Conservation (phyloP, 1,140 invertebrate species). For the Drosophila novamexicana region DNA sequence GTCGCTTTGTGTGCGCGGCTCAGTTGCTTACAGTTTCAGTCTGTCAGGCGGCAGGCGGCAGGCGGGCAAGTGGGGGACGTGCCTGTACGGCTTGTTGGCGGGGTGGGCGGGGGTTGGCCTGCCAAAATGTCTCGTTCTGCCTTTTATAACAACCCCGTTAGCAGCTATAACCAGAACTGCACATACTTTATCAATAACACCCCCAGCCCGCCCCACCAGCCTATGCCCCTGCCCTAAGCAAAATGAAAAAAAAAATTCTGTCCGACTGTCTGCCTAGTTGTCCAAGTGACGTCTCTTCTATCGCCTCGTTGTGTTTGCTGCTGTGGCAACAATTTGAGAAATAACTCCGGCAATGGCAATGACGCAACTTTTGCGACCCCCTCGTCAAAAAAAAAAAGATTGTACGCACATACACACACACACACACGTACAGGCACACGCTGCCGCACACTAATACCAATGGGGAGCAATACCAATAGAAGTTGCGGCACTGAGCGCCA, state of each 20-base stretch:
- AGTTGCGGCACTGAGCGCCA: slow-evolving; percentile 42
- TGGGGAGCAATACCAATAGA: slow-evolving; percentile 60
- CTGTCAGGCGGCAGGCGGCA: background rate
- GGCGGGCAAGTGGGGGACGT: background rate
- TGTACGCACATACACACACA: slow-evolving; percentile 5
- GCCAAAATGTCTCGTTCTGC: slow-evolving; percentile 76
- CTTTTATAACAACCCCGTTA: slow-evolving; percentile 65
- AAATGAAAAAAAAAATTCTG: slow-evolving; percentile 19
- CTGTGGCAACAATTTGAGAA: slow-evolving; percentile 82
- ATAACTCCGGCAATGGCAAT: slow-evolving; percentile 69
- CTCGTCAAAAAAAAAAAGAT: slow-evolving; percentile 23
- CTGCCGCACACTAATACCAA: slow-evolving; percentile 14
- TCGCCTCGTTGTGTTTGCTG: slow-evolving; percentile 63
- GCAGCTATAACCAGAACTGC: slow-evolving; percentile 32
- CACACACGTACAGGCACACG: slow-evolving; percentile 1
- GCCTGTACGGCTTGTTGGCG: background rate
- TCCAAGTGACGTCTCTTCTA: slow-evolving; percentile 35
- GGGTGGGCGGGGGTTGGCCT: slow-evolving; percentile 43
- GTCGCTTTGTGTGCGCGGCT: slow-evolving; percentile 48
- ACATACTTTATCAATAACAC: slow-evolving; percentile 30
- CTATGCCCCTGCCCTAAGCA: background rate
- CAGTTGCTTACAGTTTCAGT: slow-evolving; percentile 62
- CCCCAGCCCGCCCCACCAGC: background rate
- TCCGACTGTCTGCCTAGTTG: slow-evolving; percentile 29
- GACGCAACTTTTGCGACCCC: slow-evolving; percentile 24